These are phyloP conservation scores for Tetramorium simillimum DNA, from an alignment of 1,140 invertebrate species.

Conservation along the genomic window DNA sequence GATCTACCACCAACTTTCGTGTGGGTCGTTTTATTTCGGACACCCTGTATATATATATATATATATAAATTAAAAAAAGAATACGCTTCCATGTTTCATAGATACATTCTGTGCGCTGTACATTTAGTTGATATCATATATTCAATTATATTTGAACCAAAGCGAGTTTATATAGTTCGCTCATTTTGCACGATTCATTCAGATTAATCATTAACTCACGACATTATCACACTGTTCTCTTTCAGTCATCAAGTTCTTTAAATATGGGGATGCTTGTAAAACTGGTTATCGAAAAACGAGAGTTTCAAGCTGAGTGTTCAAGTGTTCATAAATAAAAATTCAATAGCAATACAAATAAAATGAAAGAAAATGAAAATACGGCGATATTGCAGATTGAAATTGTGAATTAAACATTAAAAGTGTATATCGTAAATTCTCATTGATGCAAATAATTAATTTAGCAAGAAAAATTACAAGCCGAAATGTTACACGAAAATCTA, in stretches of 20 bases:
- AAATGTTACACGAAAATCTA: not conserved
- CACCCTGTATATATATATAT: too few species aligned
- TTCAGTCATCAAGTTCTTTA: not conserved
- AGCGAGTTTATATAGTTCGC: not conserved
- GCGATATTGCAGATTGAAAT: not conserved
- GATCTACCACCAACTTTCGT: too few species aligned
- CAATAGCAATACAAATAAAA: not conserved
- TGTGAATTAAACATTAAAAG: slow-evolving; percentile 5
- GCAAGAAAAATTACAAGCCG: not conserved
- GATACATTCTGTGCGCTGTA: slow-evolving; percentile 3
- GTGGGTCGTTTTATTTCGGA: too few species aligned
- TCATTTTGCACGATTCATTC: not conserved
- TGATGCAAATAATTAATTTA: not conserved
- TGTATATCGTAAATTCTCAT: not conserved
- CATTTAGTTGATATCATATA: slow-evolving; percentile 20
- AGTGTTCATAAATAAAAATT: slow-evolving; percentile 10
- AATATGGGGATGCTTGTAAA: not conserved
- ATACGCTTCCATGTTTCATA: slow-evolving; percentile 25
- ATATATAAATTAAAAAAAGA: too few species aligned
- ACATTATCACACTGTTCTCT: not conserved
- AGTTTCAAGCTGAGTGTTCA: not conserved
- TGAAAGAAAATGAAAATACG: not conserved
- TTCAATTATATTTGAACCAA: slow-evolving; percentile 13
- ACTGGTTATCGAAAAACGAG: not conserved
- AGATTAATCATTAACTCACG: not conserved